Conservation (phyloP, 2,113 vertebrate genomes). For the Carassius auratus region DNA sequence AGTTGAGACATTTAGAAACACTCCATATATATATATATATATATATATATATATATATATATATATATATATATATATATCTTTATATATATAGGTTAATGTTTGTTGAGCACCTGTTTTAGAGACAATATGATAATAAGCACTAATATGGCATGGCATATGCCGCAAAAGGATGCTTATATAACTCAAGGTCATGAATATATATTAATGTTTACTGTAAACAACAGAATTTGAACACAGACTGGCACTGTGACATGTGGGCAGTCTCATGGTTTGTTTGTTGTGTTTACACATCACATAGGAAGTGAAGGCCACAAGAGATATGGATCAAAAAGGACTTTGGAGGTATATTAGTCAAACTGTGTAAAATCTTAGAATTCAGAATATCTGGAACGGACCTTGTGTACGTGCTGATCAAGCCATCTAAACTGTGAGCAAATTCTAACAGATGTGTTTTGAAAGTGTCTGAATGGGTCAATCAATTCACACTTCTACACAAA, state of each 20-base stretch:
- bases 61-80: too few species aligned
- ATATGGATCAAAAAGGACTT: slow-evolving; percentile 36
- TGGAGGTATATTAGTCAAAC: neutral
- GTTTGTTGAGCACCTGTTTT: neutral
- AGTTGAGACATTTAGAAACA: neutral
- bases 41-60: too few species aligned
- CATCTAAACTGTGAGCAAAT: neutral
- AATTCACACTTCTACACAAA: neutral
- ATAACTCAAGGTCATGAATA: slow-evolving; percentile 68
- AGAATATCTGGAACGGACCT: neutral
- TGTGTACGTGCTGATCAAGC: neutral
- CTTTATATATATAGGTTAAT: neutral
- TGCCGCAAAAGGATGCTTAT: neutral
- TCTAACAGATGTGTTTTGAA: neutral
- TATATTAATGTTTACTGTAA: slow-evolving; percentile 73
- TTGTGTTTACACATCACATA: slow-evolving; percentile 77
- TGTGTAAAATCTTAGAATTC: neutral
- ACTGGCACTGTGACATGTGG: slow-evolving; percentile 66
- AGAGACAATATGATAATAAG: slow-evolving; percentile 2
- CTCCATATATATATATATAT: neutral
- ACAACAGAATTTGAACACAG: slow-evolving; percentile 68
- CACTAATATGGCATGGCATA: neutral
- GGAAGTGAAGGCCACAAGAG: slow-evolving; percentile 64
- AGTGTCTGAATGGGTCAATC: neutral
- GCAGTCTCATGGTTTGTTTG: slow-evolving; percentile 75